These are phyloP conservation scores for Eumerus sabulonum DNA, from an alignment of 2,888 invertebrate species.

Conservation along the genomic window DNA sequence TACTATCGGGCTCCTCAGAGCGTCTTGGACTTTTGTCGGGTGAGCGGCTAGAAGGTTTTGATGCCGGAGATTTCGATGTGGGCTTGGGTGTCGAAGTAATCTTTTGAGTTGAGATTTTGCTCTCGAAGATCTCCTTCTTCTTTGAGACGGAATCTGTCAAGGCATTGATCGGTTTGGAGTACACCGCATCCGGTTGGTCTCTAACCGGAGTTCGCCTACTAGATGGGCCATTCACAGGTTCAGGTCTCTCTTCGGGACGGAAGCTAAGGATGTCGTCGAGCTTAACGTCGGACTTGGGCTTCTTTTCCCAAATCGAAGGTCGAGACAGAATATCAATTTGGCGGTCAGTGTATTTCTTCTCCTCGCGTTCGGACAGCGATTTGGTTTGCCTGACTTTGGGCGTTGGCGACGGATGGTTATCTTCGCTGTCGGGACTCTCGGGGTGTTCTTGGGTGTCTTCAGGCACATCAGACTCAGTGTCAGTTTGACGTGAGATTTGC, in stretches of 20 bases:
- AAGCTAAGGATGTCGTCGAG: conserved; percentile 80
- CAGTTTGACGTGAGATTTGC: conserved; percentile 75
- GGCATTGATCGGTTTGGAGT: conserved; percentile 69
- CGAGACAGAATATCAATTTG: conserved; percentile 80
- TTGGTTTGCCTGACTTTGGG: conserved; percentile 50
- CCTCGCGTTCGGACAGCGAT: conserved; percentile 50
- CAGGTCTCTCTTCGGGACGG: conserved; percentile 43
- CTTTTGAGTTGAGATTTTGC: conserved; percentile 37
- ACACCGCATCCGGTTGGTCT: conserved; percentile 73
- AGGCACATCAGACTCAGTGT: conserved; percentile 71
- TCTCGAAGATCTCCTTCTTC: conserved; percentile 55
- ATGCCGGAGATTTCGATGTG: conserved; percentile 22
- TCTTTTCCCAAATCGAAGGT: conserved; percentile 80
- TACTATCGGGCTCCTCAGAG: conserved; percentile 35
- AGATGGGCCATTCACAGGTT: conserved; percentile 1
- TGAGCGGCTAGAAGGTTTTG: not conserved
- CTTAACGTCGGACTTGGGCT: conserved; percentile 74
- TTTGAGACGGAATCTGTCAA: conserved; percentile 35
- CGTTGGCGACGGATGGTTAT: conserved; percentile 25
- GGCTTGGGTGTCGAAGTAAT: conserved; percentile 26
- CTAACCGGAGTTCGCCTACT: conserved; percentile 4
- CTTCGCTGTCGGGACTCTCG: conserved; percentile 23
- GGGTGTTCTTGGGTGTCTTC: conserved; percentile 34
- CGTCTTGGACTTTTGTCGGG: conserved; percentile 18
- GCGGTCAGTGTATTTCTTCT: conserved; percentile 72